Evolutionary conservation across 2,888 invertebrate genomes (phyloP).

Genomic region (Busseola fusca): DNA sequence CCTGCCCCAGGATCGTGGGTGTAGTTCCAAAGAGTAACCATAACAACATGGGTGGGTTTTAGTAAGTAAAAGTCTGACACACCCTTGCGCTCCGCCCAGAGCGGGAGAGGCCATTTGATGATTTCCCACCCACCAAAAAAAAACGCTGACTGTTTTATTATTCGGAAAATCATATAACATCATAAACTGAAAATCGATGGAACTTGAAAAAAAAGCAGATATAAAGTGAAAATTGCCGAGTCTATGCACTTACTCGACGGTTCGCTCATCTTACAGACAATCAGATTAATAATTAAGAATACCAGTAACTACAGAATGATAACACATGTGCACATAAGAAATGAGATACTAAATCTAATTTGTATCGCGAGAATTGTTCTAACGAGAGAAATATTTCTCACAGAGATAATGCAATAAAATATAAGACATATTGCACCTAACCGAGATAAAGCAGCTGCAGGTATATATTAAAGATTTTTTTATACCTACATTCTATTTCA

Average conservation of each 20-base stretch:
- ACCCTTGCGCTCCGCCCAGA: too few species aligned
- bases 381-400: conserved; percentile 41
- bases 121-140: too few species aligned
- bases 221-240: too few species aligned
- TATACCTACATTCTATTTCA: neutral
- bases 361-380: conserved; percentile 20
- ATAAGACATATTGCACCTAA: conserved; percentile 9
- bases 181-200: too few species aligned
- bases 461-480: neutral
- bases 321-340: conserved; percentile 37
- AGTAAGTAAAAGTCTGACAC: too few species aligned
- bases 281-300: neutral
- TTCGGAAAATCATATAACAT: too few species aligned
- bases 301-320: neutral
- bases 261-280: neutral
- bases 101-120: too few species aligned
- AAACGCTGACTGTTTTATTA: too few species aligned
- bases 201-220: too few species aligned
- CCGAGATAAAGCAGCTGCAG: conserved; percentile 5
- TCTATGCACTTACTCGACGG: neutral
- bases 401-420: conserved; percentile 36
- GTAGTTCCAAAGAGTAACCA: too few species aligned
- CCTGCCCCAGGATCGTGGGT: too few species aligned
- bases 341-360: conserved; percentile 52
- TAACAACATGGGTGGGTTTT: too few species aligned